Evolutionary conservation across 1,140 invertebrate species (phyloP), one percentile per base, ranked within the genome.

Genomic region (Dysdera silvatica): DNA sequence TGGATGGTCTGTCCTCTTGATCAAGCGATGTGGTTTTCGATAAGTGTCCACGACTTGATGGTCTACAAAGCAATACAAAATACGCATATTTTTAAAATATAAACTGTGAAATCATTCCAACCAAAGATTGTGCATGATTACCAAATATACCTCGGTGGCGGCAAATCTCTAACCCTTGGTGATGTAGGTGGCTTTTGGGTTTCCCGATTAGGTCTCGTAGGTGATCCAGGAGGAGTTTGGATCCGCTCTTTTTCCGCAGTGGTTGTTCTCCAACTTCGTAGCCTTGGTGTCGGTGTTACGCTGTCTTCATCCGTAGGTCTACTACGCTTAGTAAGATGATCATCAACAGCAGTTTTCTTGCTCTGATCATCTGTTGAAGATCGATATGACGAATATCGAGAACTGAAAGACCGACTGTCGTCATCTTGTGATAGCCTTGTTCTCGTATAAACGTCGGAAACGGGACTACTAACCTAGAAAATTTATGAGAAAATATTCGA

Each of bases 171-270:
- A 6, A 6, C 23, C 31, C 54, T 64, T 1, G 61, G 54, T 3
- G 61, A 64, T 28, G 54, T 41, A 14, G 60, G 60, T 26, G 60
- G 60, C 23, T 61, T 61, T 37, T 59, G 57, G 2, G 45, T 59
- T 14, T 61, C 58, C 26, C 49, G 40, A n/a, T 16, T 43, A n/a
- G n/a, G n/a, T 26, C 60, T 43, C 1, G 49, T 65, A 23, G 48
- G 56, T 7, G 55, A 57, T 6, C 54, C 33, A n/a, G 61, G 61
- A 7, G 61, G 61, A 52, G 45, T 64, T 3, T 28, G 18, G 10
- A 47, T 57, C 18, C 41, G 47, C 14, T 64, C 61, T 26, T 52
- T 57, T 26, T 57, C 54, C 1, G 63, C 56, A 16, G 37, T 65
- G 0, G 26, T 53, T 12, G 63, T 61, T 12, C 63, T 41, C 52